Percentiles rank a stretch among this genome's conserved stretches.
Evolutionary conservation across 2,888 invertebrate genomes (phyloP).

Genomic region (Scrobipalpa atriplicella): DNA sequence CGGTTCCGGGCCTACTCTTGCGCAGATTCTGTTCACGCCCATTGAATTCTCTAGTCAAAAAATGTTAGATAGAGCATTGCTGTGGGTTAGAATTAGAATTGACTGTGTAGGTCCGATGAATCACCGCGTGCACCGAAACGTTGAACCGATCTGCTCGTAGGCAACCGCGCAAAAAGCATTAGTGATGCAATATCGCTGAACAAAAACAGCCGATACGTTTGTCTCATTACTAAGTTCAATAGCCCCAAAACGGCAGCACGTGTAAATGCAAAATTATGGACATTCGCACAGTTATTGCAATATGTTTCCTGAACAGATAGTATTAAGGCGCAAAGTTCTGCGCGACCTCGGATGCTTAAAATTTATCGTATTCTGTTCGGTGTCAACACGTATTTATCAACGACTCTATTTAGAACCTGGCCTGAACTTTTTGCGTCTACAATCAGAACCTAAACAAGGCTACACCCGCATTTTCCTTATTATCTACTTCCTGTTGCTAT

Average conservation of each 20-base stretch:
- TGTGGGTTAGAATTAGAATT: constrained; percentile 25
- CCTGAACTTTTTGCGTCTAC: constrained; percentile 41
- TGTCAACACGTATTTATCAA: constrained; percentile 77
- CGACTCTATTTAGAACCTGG: constrained; percentile 61
- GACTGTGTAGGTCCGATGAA: constrained; percentile 39
- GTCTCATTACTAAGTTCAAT: constrained; percentile 82
- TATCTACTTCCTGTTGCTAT: constrained; percentile 50
- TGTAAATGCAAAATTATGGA: constrained; percentile 75
- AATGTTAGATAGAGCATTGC: constrained; percentile 52
- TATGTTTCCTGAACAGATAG: constrained; percentile 57
- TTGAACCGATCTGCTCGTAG: constrained; percentile 35
- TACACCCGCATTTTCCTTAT: constrained; percentile 48
- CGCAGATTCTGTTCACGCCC: constrained; percentile 66
- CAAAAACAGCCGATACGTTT: constrained; percentile 70
- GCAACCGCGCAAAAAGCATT: constrained; percentile 55
- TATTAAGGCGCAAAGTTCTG: constrained; percentile 72
- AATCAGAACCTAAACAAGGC: constrained; percentile 57
- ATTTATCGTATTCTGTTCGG: constrained; percentile 69
- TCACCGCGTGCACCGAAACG: constrained; percentile 38
- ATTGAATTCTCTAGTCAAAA: constrained; percentile 45
- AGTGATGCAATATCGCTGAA: constrained; percentile 71
- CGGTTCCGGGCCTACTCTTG: constrained; percentile 75
- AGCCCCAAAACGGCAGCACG: constrained; percentile 77
- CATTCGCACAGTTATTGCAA: constrained; percentile 60
- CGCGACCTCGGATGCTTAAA: constrained; percentile 53